These are phyloP conservation scores for Bombus turneri DNA, from an alignment of 1,140 invertebrate species.

Conservation along the genomic window DNA sequence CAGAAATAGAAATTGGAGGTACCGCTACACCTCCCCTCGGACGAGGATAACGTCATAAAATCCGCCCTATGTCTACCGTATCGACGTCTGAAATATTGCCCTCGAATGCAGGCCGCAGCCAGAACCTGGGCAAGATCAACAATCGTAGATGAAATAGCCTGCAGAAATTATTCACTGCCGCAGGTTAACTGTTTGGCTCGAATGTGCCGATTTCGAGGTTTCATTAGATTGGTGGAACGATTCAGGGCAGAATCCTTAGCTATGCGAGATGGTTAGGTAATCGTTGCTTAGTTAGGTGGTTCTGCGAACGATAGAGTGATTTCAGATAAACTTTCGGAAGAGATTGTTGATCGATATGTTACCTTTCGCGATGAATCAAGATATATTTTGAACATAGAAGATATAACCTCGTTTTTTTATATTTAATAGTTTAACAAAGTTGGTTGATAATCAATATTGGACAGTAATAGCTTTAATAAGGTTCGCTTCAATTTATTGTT, in stretches of 20 bases:
- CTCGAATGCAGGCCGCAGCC: too few relatives aligned
- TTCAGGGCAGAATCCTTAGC: neutral
- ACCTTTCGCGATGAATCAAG: neutral
- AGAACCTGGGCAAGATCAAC: neutral
- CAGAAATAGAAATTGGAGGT: conserved; percentile 23
- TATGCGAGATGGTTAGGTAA: neutral
- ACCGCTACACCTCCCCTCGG: neutral
- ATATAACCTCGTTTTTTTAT: too few relatives aligned
- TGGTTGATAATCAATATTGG: too few relatives aligned
- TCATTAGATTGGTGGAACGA: neutral
- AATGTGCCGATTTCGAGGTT: conserved; percentile 7
- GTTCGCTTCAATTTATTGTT: too few relatives aligned
- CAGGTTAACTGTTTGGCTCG: neutral
- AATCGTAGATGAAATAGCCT: neutral
- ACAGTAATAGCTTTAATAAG: too few relatives aligned
- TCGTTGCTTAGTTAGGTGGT: neutral
- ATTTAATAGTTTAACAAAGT: too few relatives aligned
- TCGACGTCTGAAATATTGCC: conserved; percentile 14
- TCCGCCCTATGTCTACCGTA: neutral
- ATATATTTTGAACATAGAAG: neutral
- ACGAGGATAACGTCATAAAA: conserved; percentile 27
- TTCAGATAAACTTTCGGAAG: neutral
- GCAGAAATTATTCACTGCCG: conserved; percentile 21
- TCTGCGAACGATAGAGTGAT: neutral
- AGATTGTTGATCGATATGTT: neutral